Evolutionary conservation across 2,888 invertebrate genomes (phyloP).

Genomic region (Lymantria dispar): DNA sequence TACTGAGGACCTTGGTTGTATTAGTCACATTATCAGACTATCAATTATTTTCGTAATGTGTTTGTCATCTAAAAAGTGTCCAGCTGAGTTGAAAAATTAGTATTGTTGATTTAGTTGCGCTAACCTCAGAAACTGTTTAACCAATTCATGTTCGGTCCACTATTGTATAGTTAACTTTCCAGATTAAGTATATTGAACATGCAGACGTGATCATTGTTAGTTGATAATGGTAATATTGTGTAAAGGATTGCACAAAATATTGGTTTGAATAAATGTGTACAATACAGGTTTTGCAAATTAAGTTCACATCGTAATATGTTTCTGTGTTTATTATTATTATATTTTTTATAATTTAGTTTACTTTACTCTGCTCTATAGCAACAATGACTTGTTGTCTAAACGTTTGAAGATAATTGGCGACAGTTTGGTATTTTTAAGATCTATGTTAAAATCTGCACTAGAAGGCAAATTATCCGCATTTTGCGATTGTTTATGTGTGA

Average conservation of each 20-base stretch:
- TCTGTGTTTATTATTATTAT: background rate
- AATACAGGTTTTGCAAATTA: background rate
- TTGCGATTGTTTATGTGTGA: no score
- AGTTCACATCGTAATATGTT: background rate
- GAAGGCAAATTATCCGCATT: no score
- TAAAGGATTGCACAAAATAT: slow-evolving; percentile 1
- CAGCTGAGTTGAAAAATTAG: background rate
- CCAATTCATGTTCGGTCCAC: background rate
- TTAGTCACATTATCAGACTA: no score
- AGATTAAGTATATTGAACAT: slow-evolving; percentile 5
- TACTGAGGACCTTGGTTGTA: no score
- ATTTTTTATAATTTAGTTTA: background rate
- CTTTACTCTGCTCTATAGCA: background rate
- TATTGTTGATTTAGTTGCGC: slow-evolving; percentile 2
- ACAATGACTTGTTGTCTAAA: no score
- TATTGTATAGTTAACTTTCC: slow-evolving; percentile 5
- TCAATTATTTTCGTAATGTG: background rate
- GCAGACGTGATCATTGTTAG: slow-evolving; percentile 4
- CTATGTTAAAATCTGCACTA: no score
- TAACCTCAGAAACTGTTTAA: slow-evolving; percentile 6
- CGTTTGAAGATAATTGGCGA: no score
- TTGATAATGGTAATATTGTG: background rate
- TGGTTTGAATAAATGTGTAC: background rate
- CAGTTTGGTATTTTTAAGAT: no score
- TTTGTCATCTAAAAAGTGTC: background rate